Base-by-base conservation (phyloP, 2,888 invertebrate genomes). In the Thereva unica region DNA sequence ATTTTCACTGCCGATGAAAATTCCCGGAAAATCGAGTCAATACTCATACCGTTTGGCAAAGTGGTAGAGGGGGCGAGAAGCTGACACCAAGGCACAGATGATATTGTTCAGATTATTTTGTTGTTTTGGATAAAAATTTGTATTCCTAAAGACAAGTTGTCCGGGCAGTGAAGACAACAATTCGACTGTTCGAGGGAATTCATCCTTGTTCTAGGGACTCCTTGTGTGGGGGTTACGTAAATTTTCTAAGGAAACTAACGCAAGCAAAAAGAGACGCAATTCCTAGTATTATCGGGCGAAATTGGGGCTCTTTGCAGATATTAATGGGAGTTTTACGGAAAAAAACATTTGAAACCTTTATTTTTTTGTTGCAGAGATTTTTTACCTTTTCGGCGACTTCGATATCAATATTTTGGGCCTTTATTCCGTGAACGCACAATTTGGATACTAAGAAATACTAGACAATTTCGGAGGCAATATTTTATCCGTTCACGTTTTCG, bases 1-100 rank as follows among this genome's bases (percentile, higher is more conserved):
- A 12, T 12, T 37, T n/a, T 40, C 65, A 69, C 69, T 69, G 67
- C 69, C 65, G 69, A 69, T 69, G 54, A 67, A 69, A 69, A 67
- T 69, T 69, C 69, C 37, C 47, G 64, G 69, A 69, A 69, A 57
- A 59, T 38, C 40, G 4, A 57, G 57, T 66, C 66, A 38, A 65
- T 65, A 65, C 35, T 49, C 5, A 23, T 23, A 23, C 23, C 44
- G 38, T 41, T 40, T 50, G 40, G 50, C 12, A 34, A 40, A 49
- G 23, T 6, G 35, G 41, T 49, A 23, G 50, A 35, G 50, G 6
- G 5, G 38, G 45, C 45, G 12, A 45, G 40, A 9, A 40, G 57
- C 8, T 35, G 49, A 41, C 40, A n/a, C 37, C n/a, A 41, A 50
- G 50, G 23, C 23, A 1, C 23, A 50, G 61, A 38, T 41, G 61